These are phyloP conservation scores for Drosophila paramelanica DNA, from an alignment of 2,888 invertebrate species.

Conservation along the genomic window DNA sequence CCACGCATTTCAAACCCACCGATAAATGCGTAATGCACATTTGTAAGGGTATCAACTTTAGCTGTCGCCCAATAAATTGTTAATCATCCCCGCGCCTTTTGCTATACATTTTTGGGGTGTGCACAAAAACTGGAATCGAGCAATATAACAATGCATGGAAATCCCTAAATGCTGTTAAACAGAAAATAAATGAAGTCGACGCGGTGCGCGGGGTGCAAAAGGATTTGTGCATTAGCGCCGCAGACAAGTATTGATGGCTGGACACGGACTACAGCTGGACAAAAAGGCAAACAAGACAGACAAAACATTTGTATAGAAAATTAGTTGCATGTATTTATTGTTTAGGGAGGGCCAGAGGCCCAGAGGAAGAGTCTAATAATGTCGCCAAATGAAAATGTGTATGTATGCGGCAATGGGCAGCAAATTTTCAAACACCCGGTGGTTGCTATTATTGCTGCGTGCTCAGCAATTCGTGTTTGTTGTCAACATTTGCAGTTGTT, in stretches of 20 bases:
- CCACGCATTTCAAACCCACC: conserved; percentile 25
- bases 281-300: conserved; percentile 19
- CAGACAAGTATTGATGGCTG: conserved; percentile 75
- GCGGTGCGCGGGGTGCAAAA: conserved; percentile 54
- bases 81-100: conserved; percentile 45
- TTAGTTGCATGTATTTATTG: conserved; percentile 45
- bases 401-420: conserved; percentile 10
- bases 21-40: conserved; percentile 30
- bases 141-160: conserved; percentile 67
- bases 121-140: conserved; percentile 67
- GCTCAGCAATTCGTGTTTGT: conserved; percentile 39
- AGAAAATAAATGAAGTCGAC: conserved; percentile 79
- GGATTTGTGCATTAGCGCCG: conserved; percentile 67
- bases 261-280: conserved; percentile 46
- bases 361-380: conserved; percentile 39
- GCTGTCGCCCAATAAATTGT: conserved; percentile 54
- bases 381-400: conserved; percentile 49
- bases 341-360: conserved; percentile 27
- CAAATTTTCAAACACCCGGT: conserved; percentile 53
- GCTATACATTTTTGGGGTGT: conserved; percentile 55
- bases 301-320: conserved; percentile 43
- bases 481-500: conserved; percentile 68
- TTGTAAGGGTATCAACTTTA: conserved; percentile 41
- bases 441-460: conserved; percentile 45
- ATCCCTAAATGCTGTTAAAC: conserved; percentile 81